Percentiles rank a stretch among this genome's conserved stretches.
Conservation (phyloP, 2,113 vertebrate species). For the Bothrops jararaca region DNA sequence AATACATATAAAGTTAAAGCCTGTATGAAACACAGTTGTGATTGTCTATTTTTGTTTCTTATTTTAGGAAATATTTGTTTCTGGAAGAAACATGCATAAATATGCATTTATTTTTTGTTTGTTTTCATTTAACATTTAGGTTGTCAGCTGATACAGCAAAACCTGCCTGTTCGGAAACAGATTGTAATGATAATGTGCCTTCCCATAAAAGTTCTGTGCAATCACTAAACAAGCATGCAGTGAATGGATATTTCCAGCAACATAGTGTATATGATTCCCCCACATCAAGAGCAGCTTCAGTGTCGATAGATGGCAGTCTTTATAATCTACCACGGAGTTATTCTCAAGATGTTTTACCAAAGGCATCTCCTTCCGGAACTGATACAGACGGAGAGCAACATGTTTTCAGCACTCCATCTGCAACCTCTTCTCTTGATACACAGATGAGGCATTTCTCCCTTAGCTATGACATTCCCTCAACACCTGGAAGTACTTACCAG, state of each 20-base stretch:
- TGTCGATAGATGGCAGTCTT: slow-evolving; percentile 78
- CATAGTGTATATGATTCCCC: slow-evolving; percentile 86
- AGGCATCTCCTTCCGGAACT: slow-evolving; percentile 74
- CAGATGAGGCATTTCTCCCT: slow-evolving; percentile 87
- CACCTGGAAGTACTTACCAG: slow-evolving; percentile 89
- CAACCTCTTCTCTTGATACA: slow-evolving; percentile 78
- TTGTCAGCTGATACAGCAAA: slow-evolving; percentile 83
- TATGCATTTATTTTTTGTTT: slow-evolving; percentile 27
- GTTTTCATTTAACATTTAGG: slow-evolving; percentile 64
- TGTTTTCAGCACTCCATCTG: slow-evolving; percentile 80
- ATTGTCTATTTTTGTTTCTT: slow-evolving; percentile 18
- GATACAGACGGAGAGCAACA: slow-evolving; percentile 84
- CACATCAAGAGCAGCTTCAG: slow-evolving; percentile 74
- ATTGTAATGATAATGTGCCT: slow-evolving; percentile 95
- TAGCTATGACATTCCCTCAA: slow-evolving; percentile 93
- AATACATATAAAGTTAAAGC: neutral
- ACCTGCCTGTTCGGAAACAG: slow-evolving; percentile 90
- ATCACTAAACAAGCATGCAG: slow-evolving; percentile 75
- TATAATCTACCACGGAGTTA: slow-evolving; percentile 92
- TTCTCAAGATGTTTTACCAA: slow-evolving; percentile 91
- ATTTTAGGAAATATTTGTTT: neutral
- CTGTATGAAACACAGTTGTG: neutral
- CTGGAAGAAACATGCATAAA: neutral
- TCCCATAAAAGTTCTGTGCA: slow-evolving; percentile 80
- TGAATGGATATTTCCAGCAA: slow-evolving; percentile 90